Base-by-base conservation (phyloP, 1,140 invertebrate genomes). In the Brachionus manjavacas region DNA sequence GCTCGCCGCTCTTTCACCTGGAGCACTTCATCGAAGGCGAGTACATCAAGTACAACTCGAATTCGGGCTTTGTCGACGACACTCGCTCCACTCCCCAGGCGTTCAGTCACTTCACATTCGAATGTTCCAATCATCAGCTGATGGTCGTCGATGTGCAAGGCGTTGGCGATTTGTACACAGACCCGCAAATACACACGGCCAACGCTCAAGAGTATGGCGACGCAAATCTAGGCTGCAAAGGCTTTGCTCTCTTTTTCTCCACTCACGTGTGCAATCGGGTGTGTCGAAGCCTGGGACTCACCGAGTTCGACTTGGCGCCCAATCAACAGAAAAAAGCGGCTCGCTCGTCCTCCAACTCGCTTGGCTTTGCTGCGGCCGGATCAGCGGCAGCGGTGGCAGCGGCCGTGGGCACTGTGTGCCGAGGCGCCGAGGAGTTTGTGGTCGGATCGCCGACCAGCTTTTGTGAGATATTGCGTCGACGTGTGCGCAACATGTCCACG, bases 141-240 rank as follows among this genome's bases (percentile, higher is more conserved):
- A 92, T 92, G 83, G 91, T 92, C 6, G 92, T 92, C n/a, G 92
- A 92, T 85, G 90, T 92, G 81, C 92, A 92, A 87, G 92, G 92
- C n/a, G 92, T 92, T 25, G 92, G 91, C 11, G 92, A 92, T 87
- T 87, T 92, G 12, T 92, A 92, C 87, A 92, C 92, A 14, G 92
- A 92, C 86, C 92, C 92, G 14, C 92, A 92, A 86, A 92, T 92
- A 81, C 92, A 92, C 86, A 92, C 91, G 2, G 86, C 88, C 8
- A 87, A 88, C 49, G 91, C 89, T 84, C 76, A 85, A 52, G 81
- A 86, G 35, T 84, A 81, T 55, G 60, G 83, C 3, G 72, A 92
- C 86, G 92, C 92, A 9, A 92, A 92, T 85, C 88, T 92, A 31
- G 92, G 92, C 14, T 89, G 90, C 2, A 89, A 90, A 84, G 92